Evolutionary conservation across 2,888 invertebrate genomes (phyloP), one percentile per base, ranked within the genome.

Genomic region (Drosophila barbarae): DNA sequence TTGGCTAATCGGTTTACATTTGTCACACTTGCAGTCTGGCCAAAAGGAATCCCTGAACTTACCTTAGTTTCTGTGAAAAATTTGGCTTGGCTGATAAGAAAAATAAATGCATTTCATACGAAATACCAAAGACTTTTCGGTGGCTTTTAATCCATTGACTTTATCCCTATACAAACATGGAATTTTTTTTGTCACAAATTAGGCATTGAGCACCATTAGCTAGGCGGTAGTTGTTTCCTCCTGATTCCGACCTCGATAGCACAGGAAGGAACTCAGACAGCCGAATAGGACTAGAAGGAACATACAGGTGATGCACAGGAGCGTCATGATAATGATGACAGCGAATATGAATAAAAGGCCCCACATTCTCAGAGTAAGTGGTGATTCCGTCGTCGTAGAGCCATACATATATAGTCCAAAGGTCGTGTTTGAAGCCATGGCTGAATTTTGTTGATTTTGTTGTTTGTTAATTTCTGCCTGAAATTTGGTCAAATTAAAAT

Each of bases 1-100:
- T 23, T 35, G 35, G 42, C 35, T 61, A 61, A 61, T 64, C 65
- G 61, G 64, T 42, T 51, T 49, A 35, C 63, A 63, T 50, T 63
- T 42, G 23, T 61, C 61, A 35, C 50, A 41, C 49, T 50, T 42
- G 10, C 23, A 35, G 41, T 38, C 21, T 30, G 35, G 21, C 18
- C 18, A 2, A 30, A 5, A 18, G 36, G 58, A 58, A 15, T 42
- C 28, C 1, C 15, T 2, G n/a, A 18, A 49, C 15, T 10, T 26
- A 46, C 23, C 18, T 18, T 23, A 39, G 13, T 57, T 32, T 9
- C 15, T 26, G 21, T 1, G 1, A 3, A 18, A 34, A 28, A 28
- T 18, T 18, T 5, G 9, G 1, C 3, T n/a, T 5, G 6, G 4
- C 23, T 23, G 2, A 4, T 23, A 6, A 6, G 2, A 21, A 21